A percentile compares a stretch with the other conserved stretches of the same genome.
phyloP scores from a whole-genome alignment of 2,797 vertebrate species.

The Dendrocincla tyrannina region DNA sequence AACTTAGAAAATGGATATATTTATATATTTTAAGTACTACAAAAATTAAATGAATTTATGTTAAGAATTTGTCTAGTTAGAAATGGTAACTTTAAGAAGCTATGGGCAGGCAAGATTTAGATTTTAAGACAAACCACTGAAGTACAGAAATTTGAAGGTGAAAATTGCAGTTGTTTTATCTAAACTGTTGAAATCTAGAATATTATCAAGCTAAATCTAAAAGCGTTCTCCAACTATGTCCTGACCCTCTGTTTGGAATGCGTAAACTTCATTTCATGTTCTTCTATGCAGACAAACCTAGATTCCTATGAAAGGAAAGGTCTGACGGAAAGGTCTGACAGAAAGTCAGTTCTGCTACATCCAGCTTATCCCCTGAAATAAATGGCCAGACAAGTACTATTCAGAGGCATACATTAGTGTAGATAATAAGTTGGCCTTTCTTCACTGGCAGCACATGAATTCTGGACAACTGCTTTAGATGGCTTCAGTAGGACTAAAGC shows the following conservation, averaged over 20 bases:
- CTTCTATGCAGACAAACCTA: background rate
- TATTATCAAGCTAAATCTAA: background rate
- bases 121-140: background rate
- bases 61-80: background rate
- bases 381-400: background rate
- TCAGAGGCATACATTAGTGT: background rate
- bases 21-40: background rate
- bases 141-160: background rate
- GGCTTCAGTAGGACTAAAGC: background rate
- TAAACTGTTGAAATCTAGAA: background rate
- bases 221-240: background rate
- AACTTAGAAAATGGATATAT: background rate
- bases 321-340: background rate
- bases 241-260: background rate
- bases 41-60: background rate
- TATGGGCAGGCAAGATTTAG: background rate
- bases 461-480: background rate
- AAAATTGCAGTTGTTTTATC: background rate
- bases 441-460: rapidly evolving
- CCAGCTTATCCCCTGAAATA: background rate
- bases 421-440: background rate
- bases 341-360: background rate
- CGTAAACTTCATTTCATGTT: background rate
- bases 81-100: background rate
- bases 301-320: background rate